These are phyloP conservation scores for Meiosimyza platycephala DNA, from an alignment of 2,888 invertebrate species.

Conservation along the genomic window DNA sequence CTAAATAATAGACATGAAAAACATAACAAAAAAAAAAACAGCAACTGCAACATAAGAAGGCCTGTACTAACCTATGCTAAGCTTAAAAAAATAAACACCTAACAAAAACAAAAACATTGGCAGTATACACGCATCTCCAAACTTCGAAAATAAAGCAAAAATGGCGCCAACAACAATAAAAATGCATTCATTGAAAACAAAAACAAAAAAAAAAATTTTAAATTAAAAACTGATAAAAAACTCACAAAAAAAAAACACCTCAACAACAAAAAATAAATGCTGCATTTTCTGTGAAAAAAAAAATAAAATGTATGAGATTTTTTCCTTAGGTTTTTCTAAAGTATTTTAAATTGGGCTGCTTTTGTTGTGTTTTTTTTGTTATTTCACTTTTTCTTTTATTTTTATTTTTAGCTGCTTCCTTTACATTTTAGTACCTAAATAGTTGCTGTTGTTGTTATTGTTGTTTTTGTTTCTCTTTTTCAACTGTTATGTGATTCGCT, in stretches of 20 bases:
- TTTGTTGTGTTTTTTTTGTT: neutral
- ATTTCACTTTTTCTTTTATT: neutral
- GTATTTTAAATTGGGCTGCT: neutral
- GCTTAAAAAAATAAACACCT: slow-evolving; percentile 41
- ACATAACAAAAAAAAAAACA: no score
- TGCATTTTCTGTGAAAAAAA: neutral
- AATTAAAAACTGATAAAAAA: neutral
- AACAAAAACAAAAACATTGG: slow-evolving; percentile 9
- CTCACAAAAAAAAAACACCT: no score
- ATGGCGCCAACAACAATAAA: neutral
- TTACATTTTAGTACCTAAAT: neutral
- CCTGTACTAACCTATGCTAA: slow-evolving; percentile 46
- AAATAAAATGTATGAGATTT: neutral
- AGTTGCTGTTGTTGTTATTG: neutral
- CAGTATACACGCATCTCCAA: neutral
- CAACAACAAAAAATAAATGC: neutral
- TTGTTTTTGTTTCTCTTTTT: slow-evolving; percentile 6
- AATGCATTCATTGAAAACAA: neutral
- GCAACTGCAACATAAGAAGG: no score
- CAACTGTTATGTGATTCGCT: slow-evolving; percentile 32
- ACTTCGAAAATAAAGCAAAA: neutral
- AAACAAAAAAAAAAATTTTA: neutral
- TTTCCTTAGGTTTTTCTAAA: slow-evolving; percentile 8
- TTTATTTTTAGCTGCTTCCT: neutral
- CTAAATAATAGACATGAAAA: no score